phyloP scores from a whole-genome alignment of 2,888 invertebrate genomes.

The Spodoptera littoralis region DNA sequence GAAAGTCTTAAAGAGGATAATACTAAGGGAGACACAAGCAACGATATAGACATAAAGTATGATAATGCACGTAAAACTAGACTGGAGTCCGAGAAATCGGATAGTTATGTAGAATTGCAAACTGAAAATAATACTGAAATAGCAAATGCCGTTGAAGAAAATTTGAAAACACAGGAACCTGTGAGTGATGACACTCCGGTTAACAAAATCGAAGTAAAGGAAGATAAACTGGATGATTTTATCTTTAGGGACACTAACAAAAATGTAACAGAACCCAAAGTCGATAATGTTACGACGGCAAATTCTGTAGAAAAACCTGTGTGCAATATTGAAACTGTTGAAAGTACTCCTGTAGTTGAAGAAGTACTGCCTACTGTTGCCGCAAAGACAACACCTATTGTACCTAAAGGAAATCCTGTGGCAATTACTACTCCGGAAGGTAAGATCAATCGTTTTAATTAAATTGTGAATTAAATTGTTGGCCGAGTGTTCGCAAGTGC shows the following conservation, averaged over 20 bases:
- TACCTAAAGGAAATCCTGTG: constrained; percentile 3
- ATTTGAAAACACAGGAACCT: constrained; percentile 1
- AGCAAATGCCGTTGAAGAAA: constrained; percentile 5
- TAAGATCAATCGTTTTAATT: constrained; percentile 11
- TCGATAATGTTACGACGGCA: neutral
- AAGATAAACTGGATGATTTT: constrained; percentile 25
- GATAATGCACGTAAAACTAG: constrained; percentile 14
- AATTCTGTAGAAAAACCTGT: constrained; percentile 2
- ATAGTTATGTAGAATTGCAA: constrained; percentile 23
- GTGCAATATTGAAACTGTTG: constrained; percentile 1
- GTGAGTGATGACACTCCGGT: constrained; percentile 6
- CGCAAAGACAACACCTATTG: neutral
- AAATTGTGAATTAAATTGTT: no score
- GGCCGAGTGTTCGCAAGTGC: no score
- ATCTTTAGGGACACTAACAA: constrained; percentile 33
- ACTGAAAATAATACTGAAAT: constrained; percentile 14
- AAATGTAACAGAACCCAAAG: neutral
- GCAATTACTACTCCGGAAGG: constrained; percentile 11
- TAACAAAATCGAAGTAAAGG: neutral
- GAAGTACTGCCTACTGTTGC: neutral
- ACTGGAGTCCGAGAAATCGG: constrained; percentile 17
- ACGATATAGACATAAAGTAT: constrained; percentile 38
- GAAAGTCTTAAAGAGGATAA: constrained; percentile 50
- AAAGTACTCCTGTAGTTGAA: constrained; percentile 1
- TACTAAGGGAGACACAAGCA: constrained; percentile 19